These are phyloP conservation scores for Chaetodon trifasciatus DNA, from an alignment of 2,797 vertebrate genomes.

Conservation along the genomic window DNA sequence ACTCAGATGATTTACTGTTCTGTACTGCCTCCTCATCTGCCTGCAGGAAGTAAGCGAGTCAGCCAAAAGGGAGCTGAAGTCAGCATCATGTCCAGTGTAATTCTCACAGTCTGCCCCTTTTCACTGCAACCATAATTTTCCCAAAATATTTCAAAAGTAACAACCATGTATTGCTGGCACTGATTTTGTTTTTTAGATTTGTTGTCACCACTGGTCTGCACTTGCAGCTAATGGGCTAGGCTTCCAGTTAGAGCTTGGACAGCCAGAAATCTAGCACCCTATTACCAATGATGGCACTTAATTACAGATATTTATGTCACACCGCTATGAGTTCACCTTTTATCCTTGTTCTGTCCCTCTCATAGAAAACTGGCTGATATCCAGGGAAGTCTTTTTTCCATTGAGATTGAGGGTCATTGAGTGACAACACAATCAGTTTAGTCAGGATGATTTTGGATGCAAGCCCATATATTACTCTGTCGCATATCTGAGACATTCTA, in stretches of 20 bases:
- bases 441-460: slow-evolving; percentile 25
- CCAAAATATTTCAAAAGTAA: slow-evolving; percentile 1
- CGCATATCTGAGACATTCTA: slow-evolving; percentile 9
- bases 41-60: slow-evolving; percentile 33
- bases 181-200: slow-evolving; percentile 9
- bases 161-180: neutral
- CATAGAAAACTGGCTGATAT: slow-evolving; percentile 8
- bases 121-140: neutral
- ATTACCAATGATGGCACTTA: neutral
- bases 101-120: slow-evolving; percentile 18
- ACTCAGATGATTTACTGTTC: slow-evolving; percentile 15
- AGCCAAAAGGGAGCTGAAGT: slow-evolving; percentile 52
- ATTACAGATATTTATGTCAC: slow-evolving; percentile 23
- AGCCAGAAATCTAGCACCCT: neutral
- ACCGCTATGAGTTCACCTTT: slow-evolving; percentile 20
- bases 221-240: neutral
- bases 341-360: slow-evolving; percentile 18
- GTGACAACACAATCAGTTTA: slow-evolving; percentile 21
- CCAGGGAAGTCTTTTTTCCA: slow-evolving; percentile 22
- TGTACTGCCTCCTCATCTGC: slow-evolving; percentile 31
- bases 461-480: neutral
- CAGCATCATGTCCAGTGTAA: slow-evolving; percentile 43
- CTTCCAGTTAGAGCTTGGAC: neutral
- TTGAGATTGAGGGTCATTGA: slow-evolving; percentile 32
- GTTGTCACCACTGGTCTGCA: neutral